These are phyloP conservation scores for Eptatretus burgeri DNA, from an alignment of 2,113 vertebrate genomes.

Conservation along the genomic window DNA sequence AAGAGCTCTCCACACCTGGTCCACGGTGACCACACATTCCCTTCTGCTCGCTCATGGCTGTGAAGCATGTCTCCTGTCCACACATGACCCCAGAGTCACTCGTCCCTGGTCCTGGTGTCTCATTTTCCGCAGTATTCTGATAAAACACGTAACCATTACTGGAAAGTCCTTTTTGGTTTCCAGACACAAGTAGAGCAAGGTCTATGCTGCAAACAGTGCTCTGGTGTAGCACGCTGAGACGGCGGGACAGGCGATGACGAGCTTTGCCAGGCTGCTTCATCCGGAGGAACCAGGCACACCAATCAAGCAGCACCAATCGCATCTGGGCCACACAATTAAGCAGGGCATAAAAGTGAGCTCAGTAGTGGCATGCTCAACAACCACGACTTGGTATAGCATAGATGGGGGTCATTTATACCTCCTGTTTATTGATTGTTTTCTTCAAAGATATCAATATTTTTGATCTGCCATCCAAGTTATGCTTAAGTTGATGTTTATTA, in stretches of 20 bases:
- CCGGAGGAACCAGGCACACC: conserved; percentile 53
- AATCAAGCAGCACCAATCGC: conserved; percentile 34
- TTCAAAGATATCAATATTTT: too few relatives aligned
- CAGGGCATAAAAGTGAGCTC: too few relatives aligned
- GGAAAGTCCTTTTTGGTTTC: not conserved
- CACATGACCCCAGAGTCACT: conserved; percentile 22
- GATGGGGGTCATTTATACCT: too few relatives aligned
- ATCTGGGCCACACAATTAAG: conserved; percentile 15
- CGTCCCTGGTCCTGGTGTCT: conserved; percentile 20
- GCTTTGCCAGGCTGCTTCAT: conserved; percentile 54
- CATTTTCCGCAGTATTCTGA: not conserved
- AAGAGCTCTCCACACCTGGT: conserved; percentile 15
- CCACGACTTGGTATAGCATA: too few relatives aligned
- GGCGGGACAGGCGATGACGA: conserved; percentile 21
- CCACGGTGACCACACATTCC: not conserved
- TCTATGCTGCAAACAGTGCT: not conserved
- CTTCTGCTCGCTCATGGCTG: not conserved
- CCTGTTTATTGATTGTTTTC: too few relatives aligned
- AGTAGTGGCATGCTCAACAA: too few relatives aligned
- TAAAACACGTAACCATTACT: not conserved
- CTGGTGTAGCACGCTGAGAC: conserved; percentile 14
- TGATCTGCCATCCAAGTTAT: too few relatives aligned
- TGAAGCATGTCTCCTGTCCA: conserved; percentile 12
- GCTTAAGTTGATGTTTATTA: too few relatives aligned
- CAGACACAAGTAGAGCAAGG: not conserved